Percentiles rank a stretch among this genome's conserved stretches.
Evolutionary conservation across 2,797 vertebrate species (phyloP).

Genomic region (Esox lucius): DNA sequence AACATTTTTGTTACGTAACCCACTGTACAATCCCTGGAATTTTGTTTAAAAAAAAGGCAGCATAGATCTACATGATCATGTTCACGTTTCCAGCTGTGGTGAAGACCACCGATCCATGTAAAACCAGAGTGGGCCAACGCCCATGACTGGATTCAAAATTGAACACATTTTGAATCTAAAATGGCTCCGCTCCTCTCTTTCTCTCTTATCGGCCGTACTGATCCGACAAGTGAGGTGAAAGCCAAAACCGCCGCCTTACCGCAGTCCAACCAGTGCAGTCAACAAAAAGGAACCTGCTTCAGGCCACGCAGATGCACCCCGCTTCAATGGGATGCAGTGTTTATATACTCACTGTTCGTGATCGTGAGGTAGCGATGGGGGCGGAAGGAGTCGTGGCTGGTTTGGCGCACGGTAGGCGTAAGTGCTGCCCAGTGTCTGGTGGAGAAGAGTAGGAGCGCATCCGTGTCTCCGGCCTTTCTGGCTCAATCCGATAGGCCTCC

Average conservation of each 20-base stretch:
- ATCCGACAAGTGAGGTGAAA: neutral
- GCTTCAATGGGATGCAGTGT: neutral
- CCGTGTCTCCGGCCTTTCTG: constrained; percentile 80
- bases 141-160: neutral
- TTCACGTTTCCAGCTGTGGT: neutral
- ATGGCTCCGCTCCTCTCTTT: neutral
- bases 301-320: neutral
- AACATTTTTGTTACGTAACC: too few species aligned
- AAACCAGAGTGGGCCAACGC: neutral
- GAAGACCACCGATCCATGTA: neutral
- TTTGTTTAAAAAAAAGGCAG: too few species aligned
- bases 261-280: neutral
- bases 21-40: too few species aligned
- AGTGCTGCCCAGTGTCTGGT: constrained; percentile 77
- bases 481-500: constrained; percentile 85
- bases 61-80: neutral
- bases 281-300: neutral
- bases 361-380: constrained; percentile 48
- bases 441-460: constrained; percentile 84
- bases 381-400: constrained; percentile 58
- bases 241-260: neutral
- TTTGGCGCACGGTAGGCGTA: constrained; percentile 63
- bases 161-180: neutral
- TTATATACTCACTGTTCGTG: constrained; percentile 73
- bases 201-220: neutral